Base-by-base conservation (phyloP, 2,888 invertebrate species). In the Teinopalpus imperialis region DNA sequence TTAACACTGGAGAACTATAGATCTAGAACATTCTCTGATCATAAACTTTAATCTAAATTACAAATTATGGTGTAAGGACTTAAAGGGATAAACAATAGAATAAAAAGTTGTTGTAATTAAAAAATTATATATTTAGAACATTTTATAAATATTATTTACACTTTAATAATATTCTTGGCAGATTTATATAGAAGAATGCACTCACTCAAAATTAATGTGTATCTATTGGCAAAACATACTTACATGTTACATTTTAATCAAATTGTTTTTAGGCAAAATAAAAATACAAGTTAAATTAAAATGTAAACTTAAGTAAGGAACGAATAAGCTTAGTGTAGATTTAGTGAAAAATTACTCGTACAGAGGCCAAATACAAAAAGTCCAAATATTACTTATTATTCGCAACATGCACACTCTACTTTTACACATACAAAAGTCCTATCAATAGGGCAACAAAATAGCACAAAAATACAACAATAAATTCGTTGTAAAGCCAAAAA, bases 281-380 rank as follows among this genome's bases (percentile, higher is more conserved):
- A 31, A 36, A 34, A 10, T 34, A 13, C 30, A 31, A 27, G 35
- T 35, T 34, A 20, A 27, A 26, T 26, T 3, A 21, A 14, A 34
- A 20, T 18, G 30, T 21, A 4, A 31, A 37, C 18, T 34, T 27
- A 43, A 8, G 16, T 34, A 34, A 29, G 2, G 29, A 35, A 34
- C 34, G 8, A 37, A 31, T 29, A 35, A 35, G 40, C 34, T 46
- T 34, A 16, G 29, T 34, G n/a, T 13, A 40, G 27, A 42, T 41
- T 41, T 36, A 16, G 35, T 36, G 23, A 42, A 46, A n/a, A 41
- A 32, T 32, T 42, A 30, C 32, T 40, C 24, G 27, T 66, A 80
- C 76, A 74, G 80, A 81, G 82, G 82, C 81, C 83, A 85, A 72
- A 78, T 79, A 75, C 68, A 66, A 74, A 74, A 69, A 66, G 58